phyloP scores from a whole-genome alignment of 2,113 vertebrate genomes.

The Passerina amoena region DNA sequence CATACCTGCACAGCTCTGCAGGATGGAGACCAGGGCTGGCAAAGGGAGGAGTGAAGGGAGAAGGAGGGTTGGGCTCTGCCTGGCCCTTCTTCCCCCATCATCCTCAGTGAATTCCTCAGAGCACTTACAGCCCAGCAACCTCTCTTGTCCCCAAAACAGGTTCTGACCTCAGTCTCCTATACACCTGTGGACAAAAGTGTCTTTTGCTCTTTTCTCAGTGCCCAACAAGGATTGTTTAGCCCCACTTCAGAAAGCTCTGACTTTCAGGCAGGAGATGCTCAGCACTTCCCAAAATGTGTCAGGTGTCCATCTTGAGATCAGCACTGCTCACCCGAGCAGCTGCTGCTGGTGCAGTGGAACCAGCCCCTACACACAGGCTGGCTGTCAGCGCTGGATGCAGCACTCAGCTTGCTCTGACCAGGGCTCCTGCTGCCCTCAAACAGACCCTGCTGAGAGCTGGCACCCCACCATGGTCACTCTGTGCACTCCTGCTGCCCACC shows the following conservation, averaged over 20 bases:
- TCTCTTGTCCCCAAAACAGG: background rate
- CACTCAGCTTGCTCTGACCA: too few species aligned
- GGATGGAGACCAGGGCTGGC: background rate
- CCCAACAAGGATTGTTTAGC: background rate
- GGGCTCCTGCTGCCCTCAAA: background rate
- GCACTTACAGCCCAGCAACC: background rate
- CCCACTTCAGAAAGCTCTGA: background rate
- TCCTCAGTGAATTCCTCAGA: background rate
- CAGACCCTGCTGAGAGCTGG: rapidly evolving
- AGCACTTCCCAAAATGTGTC: background rate
- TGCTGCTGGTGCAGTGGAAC: background rate
- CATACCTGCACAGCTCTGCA: background rate
- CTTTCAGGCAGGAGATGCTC: background rate
- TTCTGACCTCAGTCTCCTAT: rapidly evolving
- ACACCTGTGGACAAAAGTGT: rapidly evolving
- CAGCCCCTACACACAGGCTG: rapidly evolving
- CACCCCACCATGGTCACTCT: background rate
- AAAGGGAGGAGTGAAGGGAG: too few species aligned
- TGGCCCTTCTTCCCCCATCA: background rate
- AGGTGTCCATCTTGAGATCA: rapidly evolving
- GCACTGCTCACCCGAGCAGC: rapidly evolving
- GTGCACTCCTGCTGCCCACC: too few species aligned
- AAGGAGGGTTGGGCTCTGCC: background rate
- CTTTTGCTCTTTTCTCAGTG: background rate
- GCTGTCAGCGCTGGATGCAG: background rate